A percentile compares a stretch with the other conserved stretches of the same genome.
Evolutionary conservation across 2,113 vertebrate species (phyloP).

Genomic region (Pollachius pollachius): DNA sequence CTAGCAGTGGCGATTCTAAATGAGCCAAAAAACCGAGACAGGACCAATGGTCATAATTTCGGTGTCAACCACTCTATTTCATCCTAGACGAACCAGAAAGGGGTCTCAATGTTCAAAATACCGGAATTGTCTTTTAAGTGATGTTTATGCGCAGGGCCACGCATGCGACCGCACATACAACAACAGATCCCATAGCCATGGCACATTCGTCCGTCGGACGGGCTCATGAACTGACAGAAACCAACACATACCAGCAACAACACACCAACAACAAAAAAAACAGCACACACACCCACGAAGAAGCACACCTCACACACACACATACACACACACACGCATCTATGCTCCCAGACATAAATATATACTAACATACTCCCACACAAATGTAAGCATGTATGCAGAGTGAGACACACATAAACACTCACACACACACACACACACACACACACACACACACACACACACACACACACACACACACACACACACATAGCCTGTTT

Average conservation of each 20-base stretch:
- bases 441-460: background rate
- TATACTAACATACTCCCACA: conserved; percentile 7
- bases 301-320: background rate
- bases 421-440: background rate
- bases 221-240: background rate
- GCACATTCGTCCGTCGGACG: too few species aligned
- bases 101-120: too few species aligned
- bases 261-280: background rate
- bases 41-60: too few species aligned
- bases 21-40: too few species aligned
- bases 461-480: background rate
- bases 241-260: background rate
- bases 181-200: background rate
- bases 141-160: background rate
- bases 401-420: background rate
- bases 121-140: background rate
- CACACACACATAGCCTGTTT: background rate
- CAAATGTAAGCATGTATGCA: background rate
- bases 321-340: background rate
- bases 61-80: too few species aligned
- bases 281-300: conserved; percentile 1
- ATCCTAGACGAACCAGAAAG: too few species aligned
- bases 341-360: background rate
- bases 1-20: too few species aligned
- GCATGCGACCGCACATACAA: background rate